phyloP scores from a whole-genome alignment of 2,888 invertebrate species.

The Yponomeuta plumbellus region DNA sequence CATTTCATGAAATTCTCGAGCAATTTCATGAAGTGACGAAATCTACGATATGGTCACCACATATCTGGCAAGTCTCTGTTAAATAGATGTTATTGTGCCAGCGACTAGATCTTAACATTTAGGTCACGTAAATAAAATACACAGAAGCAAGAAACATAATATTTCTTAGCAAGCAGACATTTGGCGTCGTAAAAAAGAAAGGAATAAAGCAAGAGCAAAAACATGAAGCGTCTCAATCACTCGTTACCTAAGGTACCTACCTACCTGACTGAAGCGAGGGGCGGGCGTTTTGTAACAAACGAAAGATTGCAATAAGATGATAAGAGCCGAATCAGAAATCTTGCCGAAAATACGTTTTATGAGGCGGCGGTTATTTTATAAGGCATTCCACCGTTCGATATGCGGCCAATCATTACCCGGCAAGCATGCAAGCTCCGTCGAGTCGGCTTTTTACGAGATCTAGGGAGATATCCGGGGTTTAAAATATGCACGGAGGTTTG shows the following conservation, averaged over 20 bases:
- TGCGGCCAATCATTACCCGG: slow-evolving; percentile 66
- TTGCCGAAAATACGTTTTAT: slow-evolving; percentile 71
- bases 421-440: slow-evolving; percentile 36
- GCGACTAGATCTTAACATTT: background rate
- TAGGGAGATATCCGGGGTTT: slow-evolving; percentile 54
- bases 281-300: slow-evolving; percentile 53
- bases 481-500: slow-evolving; percentile 48
- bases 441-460: slow-evolving; percentile 58
- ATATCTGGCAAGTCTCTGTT: background rate
- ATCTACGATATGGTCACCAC: too few relatives aligned
- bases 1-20: too few relatives aligned
- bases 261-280: slow-evolving; percentile 49
- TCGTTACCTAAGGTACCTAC: slow-evolving; percentile 46
- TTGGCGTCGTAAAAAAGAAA: slow-evolving; percentile 10
- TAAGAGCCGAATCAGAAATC: slow-evolving; percentile 67
- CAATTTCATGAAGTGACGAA: too few relatives aligned
- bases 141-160: background rate
- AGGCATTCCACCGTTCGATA: slow-evolving; percentile 69
- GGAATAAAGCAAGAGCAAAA: slow-evolving; percentile 27
- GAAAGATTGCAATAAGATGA: slow-evolving; percentile 71
- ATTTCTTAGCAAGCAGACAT: background rate
- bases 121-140: slow-evolving; percentile 1
- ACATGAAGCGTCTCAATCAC: slow-evolving; percentile 48
- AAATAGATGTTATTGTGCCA: background rate
- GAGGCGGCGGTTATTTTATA: slow-evolving; percentile 63